phyloP scores from a whole-genome alignment of 2,113 vertebrate species.

The Xiphophorus hellerii region DNA sequence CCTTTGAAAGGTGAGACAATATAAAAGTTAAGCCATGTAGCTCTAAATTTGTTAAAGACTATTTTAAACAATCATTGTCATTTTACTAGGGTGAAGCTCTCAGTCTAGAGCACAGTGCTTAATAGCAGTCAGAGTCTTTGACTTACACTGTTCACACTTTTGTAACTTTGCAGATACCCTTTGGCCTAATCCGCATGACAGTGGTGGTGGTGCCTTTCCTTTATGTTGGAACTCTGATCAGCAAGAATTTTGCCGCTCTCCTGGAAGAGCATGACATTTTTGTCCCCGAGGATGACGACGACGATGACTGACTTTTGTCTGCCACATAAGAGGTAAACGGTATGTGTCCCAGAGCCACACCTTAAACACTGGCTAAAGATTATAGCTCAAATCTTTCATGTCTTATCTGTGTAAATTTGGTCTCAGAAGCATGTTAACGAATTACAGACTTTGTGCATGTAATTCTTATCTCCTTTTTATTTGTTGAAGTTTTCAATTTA shows the following conservation, averaged over 20 bases:
- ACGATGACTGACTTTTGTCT: slow-evolving; percentile 85
- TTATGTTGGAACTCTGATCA: slow-evolving; percentile 91
- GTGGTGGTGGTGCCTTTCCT: slow-evolving; percentile 93
- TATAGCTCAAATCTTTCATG: neutral
- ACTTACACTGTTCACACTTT: neutral
- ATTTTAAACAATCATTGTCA: neutral
- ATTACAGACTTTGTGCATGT: neutral
- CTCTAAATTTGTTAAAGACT: neutral
- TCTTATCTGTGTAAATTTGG: slow-evolving; percentile 16
- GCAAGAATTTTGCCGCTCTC: slow-evolving; percentile 94
- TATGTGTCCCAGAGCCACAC: slow-evolving; percentile 8
- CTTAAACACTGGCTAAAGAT: slow-evolving; percentile 21
- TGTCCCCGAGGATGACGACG: slow-evolving; percentile 94
- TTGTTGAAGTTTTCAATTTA: slow-evolving; percentile 7
- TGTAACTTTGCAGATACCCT: slow-evolving; percentile 83
- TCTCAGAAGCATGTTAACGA: slow-evolving; percentile 17
- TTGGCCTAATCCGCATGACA: slow-evolving; percentile 90
- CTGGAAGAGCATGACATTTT: slow-evolving; percentile 98
- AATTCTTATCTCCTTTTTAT: neutral
- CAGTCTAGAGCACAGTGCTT: neutral
- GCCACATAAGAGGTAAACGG: slow-evolving; percentile 16
- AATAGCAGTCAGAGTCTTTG: neutral
- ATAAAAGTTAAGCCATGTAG: neutral
- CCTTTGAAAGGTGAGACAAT: neutral
- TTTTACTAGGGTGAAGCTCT: neutral